Percentiles rank a stretch among this genome's conserved stretches.
Conservation (phyloP, 2,113 vertebrate genomes). For the Labeo rohita region DNA sequence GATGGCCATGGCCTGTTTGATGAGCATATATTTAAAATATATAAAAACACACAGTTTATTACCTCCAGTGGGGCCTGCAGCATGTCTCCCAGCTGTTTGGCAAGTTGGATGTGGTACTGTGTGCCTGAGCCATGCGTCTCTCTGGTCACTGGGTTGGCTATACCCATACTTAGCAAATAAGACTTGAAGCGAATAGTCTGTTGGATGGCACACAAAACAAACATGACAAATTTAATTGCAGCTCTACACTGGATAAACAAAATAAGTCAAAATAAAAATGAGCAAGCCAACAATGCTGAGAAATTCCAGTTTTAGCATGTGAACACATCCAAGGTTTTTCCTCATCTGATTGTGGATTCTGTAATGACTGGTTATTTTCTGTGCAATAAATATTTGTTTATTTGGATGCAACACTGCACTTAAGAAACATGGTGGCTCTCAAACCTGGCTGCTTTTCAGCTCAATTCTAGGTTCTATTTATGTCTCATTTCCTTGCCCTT, state of each 20-base stretch:
- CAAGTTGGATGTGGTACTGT: constrained; percentile 95
- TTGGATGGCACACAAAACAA: constrained; percentile 39
- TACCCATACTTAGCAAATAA: constrained; percentile 97
- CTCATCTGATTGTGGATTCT: neutral
- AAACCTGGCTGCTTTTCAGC: constrained; percentile 13
- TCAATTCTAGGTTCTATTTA: constrained; percentile 13
- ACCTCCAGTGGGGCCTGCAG: constrained; percentile 91
- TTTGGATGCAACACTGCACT: constrained; percentile 1
- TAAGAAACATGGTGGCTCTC: neutral
- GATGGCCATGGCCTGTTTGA: neutral
- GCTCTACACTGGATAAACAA: neutral
- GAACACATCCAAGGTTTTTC: neutral
- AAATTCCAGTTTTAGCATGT: constrained; percentile 18
- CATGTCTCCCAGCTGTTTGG: constrained; percentile 91
- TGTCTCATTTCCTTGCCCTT: neutral
- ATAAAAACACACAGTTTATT: constrained; percentile 29
- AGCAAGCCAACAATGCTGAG: neutral
- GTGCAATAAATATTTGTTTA: constrained; percentile 12
- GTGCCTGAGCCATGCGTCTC: constrained; percentile 94
- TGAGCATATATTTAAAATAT: neutral
- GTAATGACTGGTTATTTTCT: constrained; percentile 3
- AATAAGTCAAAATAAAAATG: neutral
- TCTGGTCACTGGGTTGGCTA: constrained; percentile 94
- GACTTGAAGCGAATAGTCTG: constrained; percentile 97
- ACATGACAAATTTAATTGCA: neutral